These are phyloP conservation scores for Macrosoma leucophasiata DNA, from an alignment of 2,888 invertebrate genomes.

Conservation along the genomic window DNA sequence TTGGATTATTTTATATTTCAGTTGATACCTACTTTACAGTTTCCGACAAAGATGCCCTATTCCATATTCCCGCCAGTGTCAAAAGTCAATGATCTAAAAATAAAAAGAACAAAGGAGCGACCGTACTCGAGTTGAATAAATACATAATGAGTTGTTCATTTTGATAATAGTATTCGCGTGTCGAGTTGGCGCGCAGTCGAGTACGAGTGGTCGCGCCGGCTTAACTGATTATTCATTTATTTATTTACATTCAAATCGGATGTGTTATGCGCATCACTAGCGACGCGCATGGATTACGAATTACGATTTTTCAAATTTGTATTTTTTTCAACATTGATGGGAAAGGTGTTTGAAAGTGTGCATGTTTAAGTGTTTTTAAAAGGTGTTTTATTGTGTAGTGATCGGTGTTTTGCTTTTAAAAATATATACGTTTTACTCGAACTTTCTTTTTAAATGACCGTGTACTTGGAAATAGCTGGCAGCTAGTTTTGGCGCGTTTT, in stretches of 20 bases:
- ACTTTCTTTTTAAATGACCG: background rate
- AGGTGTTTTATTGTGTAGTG: too few species aligned
- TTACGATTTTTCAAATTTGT: constrained; percentile 2
- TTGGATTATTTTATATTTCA: too few species aligned
- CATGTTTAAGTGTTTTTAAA: too few species aligned
- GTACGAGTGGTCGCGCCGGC: constrained; percentile 18
- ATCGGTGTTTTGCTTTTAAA: too few species aligned
- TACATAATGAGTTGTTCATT: constrained; percentile 37
- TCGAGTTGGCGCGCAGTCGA: constrained; percentile 25
- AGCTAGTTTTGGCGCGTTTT: constrained; percentile 3
- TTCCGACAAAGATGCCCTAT: constrained; percentile 6
- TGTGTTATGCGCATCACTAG: constrained; percentile 2
- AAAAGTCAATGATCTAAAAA: constrained; percentile 52
- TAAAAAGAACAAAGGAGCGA: constrained; percentile 51
- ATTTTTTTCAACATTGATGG: too few species aligned
- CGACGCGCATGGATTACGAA: constrained; percentile 1
- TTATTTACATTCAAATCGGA: constrained; percentile 11
- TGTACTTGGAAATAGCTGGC: background rate
- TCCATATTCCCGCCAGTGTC: constrained; percentile 28
- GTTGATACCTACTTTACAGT: too few species aligned
- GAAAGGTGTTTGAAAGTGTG: too few species aligned
- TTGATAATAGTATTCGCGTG: constrained; percentile 31
- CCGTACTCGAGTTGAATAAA: constrained; percentile 42
- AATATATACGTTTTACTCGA: constrained; percentile 2
- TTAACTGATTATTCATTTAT: constrained; percentile 8